Base-by-base conservation (phyloP, 2,888 invertebrate genomes). In the Volucella bombylans region DNA sequence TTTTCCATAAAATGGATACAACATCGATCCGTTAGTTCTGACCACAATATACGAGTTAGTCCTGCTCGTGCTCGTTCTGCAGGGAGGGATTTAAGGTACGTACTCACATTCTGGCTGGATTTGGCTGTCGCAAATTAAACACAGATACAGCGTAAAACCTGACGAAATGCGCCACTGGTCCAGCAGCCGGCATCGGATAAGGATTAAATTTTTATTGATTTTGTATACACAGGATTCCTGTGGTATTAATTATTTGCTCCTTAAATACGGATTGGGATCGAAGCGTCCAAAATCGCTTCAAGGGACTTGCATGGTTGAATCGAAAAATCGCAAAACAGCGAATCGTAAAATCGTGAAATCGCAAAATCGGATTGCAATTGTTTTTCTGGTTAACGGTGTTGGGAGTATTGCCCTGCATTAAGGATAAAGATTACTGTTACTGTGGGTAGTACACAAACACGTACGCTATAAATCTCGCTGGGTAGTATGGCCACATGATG, bases 231-330 rank as follows among this genome's bases (percentile, higher is more conserved):
- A 31, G 41, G 31, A n/a, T 45, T 47, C 23, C 38, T 31, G 68
- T 11, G 12, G 47, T 68, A 68, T 68, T 68, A 68, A 68, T 68
- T 68, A 68, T 55, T 68, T 31, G 6, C 38, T 31, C 12, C 68
- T 55, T 54, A 41, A 54, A 23, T 23, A 52, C 23, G 39, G 31
- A 31, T 31, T 31, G 31, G 6, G 31, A 6, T 0, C 6, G 31
- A 4, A 31, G 6, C 6, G 6, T 31, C 6, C 31, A 65, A 65
- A 39, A 18, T 4, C 38, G 52, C 9, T 50, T 23, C 43, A 45
- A 1, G n/a, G 9, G 45, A 10, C 43, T 45, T 23, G 9, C 31
- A 45, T 12, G 6, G n/a, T 45, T 45, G 12, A 45, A 11, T 45
- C 38, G n/a, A 1, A 4, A 31, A 3, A n/a, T 45, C 38, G n/a